A percentile compares a stretch with the other conserved stretches of the same genome.
phyloP scores from a whole-genome alignment of 2,888 invertebrate genomes.

The Tuberolachnus salignus region DNA sequence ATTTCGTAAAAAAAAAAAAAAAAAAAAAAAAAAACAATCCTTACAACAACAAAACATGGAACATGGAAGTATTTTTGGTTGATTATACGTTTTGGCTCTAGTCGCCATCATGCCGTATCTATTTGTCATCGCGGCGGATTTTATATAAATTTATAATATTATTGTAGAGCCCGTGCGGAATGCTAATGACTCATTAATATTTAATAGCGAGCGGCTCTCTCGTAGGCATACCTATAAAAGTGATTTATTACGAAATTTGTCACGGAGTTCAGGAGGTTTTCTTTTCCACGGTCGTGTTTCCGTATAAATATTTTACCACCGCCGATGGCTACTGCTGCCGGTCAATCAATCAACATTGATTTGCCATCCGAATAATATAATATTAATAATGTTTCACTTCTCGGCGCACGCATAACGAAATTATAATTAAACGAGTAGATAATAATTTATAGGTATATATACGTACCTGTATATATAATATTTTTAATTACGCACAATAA shows the following conservation, averaged over 20 bases:
- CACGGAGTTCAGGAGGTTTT: conserved; percentile 22
- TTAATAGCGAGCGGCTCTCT: conserved; percentile 17
- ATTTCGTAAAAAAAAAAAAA: no score
- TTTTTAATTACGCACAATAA: conserved; percentile 20
- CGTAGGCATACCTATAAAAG: background rate
- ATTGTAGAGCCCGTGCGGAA: conserved; percentile 1
- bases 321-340: conserved; percentile 26
- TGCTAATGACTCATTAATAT: conserved; percentile 47
- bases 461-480: background rate
- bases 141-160: no score
- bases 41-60: no score
- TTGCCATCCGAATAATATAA: conserved; percentile 44
- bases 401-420: conserved; percentile 21
- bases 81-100: no score
- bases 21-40: no score
- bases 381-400: conserved; percentile 40
- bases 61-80: no score
- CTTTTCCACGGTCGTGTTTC: background rate
- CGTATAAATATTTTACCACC: background rate
- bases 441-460: background rate
- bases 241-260: conserved; percentile 55
- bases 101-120: background rate
- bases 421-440: conserved; percentile 25
- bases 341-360: conserved; percentile 56
- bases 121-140: conserved; percentile 6